These are phyloP conservation scores for Ischnura elegans DNA, from an alignment of 2,888 invertebrate genomes.

Conservation along the genomic window DNA sequence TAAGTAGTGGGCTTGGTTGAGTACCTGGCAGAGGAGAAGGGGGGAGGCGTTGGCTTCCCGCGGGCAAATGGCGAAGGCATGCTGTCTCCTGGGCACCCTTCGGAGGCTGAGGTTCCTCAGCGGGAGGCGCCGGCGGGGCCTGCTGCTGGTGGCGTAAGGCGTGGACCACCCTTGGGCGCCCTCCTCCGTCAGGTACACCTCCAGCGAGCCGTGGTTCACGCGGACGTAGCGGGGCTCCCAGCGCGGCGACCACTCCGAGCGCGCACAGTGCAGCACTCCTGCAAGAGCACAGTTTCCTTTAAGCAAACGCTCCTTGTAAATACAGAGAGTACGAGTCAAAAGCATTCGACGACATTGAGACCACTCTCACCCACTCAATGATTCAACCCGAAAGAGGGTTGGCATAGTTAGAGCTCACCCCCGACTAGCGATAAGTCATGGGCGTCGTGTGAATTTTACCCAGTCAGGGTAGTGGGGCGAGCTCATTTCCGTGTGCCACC, in stretches of 20 bases:
- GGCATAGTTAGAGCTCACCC: no score
- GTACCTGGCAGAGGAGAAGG: slow-evolving; percentile 43
- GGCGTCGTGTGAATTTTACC: no score
- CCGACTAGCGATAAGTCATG: no score
- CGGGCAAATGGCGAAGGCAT: slow-evolving; percentile 51
- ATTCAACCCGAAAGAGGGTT: no score
- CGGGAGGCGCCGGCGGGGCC: slow-evolving; percentile 30
- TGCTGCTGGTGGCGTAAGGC: neutral
- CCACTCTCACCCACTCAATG: no score
- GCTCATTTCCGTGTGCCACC: no score
- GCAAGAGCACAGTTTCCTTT: no score
- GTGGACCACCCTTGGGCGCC: neutral
- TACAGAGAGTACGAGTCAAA: no score
- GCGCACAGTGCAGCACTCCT: slow-evolving; percentile 57
- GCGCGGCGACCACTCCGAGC: slow-evolving; percentile 51
- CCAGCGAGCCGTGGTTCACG: slow-evolving; percentile 49
- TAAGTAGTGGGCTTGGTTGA: no score
- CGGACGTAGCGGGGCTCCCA: slow-evolving; percentile 53
- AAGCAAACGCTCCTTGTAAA: no score
- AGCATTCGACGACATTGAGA: no score
- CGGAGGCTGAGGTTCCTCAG: slow-evolving; percentile 46
- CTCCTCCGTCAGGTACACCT: slow-evolving; percentile 49
- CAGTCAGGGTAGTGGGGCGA: no score
- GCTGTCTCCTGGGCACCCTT: slow-evolving; percentile 40
- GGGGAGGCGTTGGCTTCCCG: slow-evolving; percentile 25